Evolutionary conservation across 2,797 vertebrate genomes (phyloP).

Genomic region (Champsocephalus gunnari): DNA sequence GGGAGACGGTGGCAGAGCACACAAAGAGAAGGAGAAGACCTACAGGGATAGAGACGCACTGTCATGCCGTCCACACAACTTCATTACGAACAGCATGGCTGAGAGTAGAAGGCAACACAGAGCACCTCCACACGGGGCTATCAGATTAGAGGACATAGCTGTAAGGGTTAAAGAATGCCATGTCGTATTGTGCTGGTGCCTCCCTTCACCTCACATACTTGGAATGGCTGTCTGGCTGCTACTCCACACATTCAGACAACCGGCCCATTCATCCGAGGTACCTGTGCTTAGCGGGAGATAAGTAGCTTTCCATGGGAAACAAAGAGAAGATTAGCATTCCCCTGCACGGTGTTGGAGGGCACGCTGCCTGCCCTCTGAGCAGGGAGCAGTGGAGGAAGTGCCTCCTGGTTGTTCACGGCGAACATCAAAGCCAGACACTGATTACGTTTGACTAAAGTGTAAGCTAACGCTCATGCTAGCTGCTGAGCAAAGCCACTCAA

Average conservation of each 20-base stretch:
- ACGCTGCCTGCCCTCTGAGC: conserved; percentile 72
- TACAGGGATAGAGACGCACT: conserved; percentile 82
- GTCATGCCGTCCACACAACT: conserved; percentile 73
- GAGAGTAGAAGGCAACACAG: conserved; percentile 48
- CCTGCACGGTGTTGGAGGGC: conserved; percentile 79
- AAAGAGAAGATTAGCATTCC: conserved; percentile 86
- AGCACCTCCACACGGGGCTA: conserved; percentile 61
- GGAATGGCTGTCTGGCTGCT: conserved; percentile 80
- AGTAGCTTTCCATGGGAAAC: conserved; percentile 85
- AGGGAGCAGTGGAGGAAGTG: conserved; percentile 61
- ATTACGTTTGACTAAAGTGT: conserved; percentile 53
- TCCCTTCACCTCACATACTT: conserved; percentile 85
- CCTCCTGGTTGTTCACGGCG: conserved; percentile 47
- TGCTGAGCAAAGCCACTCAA: conserved; percentile 10
- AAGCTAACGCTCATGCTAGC: conserved; percentile 21
- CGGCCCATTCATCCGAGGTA: conserved; percentile 88
- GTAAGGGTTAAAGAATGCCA: conserved; percentile 75
- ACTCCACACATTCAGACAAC: conserved; percentile 88
- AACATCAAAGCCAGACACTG: conserved; percentile 69
- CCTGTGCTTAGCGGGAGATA: conserved; percentile 85
- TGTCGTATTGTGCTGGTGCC: conserved; percentile 82
- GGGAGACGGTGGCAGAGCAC: conserved; percentile 77
- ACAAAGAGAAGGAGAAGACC: conserved; percentile 75
- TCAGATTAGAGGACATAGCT: conserved; percentile 57
- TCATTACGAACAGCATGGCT: conserved; percentile 65